Evolutionary conservation across 2,888 invertebrate genomes (phyloP).

Genomic region (Dryococelus australis): DNA sequence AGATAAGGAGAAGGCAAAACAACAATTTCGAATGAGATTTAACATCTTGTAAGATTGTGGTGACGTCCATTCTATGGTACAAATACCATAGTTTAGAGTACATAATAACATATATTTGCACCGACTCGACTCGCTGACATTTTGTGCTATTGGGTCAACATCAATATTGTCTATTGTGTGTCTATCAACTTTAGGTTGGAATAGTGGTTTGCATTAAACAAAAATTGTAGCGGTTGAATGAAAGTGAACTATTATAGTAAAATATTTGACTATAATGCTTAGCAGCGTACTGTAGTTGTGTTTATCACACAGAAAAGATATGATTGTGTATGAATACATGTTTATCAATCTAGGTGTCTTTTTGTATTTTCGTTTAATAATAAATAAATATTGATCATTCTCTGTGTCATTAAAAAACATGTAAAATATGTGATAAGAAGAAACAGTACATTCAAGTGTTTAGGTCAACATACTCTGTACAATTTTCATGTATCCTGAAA

Average conservation of each 20-base stretch:
- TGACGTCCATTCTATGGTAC: neutral
- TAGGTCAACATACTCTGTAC: neutral
- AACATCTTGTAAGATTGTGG: neutral
- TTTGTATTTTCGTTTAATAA: neutral
- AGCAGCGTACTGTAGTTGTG: neutral
- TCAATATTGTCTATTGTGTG: no score
- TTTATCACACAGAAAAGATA: neutral
- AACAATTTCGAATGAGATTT: neutral
- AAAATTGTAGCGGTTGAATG: neutral
- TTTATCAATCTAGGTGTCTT: neutral
- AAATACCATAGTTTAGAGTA: neutral
- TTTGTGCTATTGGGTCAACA: neutral
- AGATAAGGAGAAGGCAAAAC: neutral
- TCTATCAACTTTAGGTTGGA: neutral
- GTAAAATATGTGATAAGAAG: neutral
- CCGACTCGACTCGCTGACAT: neutral
- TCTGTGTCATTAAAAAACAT: neutral
- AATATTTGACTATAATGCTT: neutral
- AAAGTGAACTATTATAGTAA: neutral
- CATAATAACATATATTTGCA: neutral
- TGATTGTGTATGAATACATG: neutral
- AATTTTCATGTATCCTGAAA: no score
- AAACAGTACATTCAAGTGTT: neutral
- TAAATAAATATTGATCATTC: no score
- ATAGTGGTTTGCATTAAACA: neutral